Percentiles rank a stretch among this genome's conserved stretches.
Conservation (phyloP, 2,888 invertebrate species). For the Hydrotaea cyrtoneurina region DNA sequence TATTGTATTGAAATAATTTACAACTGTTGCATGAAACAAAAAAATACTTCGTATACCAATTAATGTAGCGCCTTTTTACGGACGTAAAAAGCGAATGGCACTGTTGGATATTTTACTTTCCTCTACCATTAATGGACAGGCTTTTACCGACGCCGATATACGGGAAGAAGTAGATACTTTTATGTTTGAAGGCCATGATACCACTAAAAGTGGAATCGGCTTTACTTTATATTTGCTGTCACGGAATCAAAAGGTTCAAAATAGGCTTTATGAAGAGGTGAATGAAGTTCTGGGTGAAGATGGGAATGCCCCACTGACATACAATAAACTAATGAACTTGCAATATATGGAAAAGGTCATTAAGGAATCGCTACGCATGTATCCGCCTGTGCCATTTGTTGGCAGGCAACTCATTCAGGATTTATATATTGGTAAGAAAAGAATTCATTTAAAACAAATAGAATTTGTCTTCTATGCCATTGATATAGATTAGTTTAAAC, state of each 20-base stretch:
- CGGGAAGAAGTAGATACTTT: slow-evolving; percentile 69
- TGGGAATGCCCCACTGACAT: slow-evolving; percentile 57
- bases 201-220: slow-evolving; percentile 71
- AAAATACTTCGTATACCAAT: not conserved
- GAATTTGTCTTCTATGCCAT: too few species aligned
- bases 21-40: not conserved
- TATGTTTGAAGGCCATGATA: slow-evolving; percentile 81
- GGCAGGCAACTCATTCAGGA: slow-evolving; percentile 82
- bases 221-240: slow-evolving; percentile 70
- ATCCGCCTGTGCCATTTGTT: slow-evolving; percentile 85
- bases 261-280: slow-evolving; percentile 70
- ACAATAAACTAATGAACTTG: slow-evolving; percentile 70
- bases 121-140: slow-evolving; percentile 60
- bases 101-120: slow-evolving; percentile 65
- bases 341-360: slow-evolving; percentile 84
- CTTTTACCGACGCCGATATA: slow-evolving; percentile 63
- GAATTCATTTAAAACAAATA: too few species aligned
- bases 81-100: slow-evolving; percentile 63
- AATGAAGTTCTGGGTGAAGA: slow-evolving; percentile 67
- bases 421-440: slow-evolving; percentile 81
- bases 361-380: slow-evolving; percentile 84
- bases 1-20: not conserved
- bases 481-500: too few species aligned
- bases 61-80: slow-evolving; percentile 39
- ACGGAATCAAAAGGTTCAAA: slow-evolving; percentile 70